phyloP scores from a whole-genome alignment of 2,888 invertebrate genomes.

The Micoletzkya japonica region DNA sequence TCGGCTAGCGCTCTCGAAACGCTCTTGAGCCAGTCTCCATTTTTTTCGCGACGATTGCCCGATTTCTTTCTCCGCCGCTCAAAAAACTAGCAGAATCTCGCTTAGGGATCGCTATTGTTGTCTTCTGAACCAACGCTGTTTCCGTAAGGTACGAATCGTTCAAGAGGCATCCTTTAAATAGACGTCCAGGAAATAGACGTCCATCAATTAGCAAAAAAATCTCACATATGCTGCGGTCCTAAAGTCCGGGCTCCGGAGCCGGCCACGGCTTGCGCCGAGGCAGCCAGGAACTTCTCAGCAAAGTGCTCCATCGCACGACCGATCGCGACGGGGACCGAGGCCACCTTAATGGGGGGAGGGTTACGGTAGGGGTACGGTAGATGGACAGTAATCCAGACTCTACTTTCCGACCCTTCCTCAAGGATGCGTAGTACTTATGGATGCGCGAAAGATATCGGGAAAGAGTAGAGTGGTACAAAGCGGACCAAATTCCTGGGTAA shows the following conservation, averaged over 20 bases:
- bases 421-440: not conserved
- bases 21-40: too few relatives aligned
- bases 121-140: too few relatives aligned
- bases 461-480: not conserved
- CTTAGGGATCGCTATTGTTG: too few relatives aligned
- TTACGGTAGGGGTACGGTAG: not conserved
- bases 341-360: conserved; percentile 68
- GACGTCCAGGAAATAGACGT: too few relatives aligned
- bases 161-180: too few relatives aligned
- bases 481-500: not conserved
- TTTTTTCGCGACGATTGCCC: too few relatives aligned
- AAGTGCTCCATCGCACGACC: conserved; percentile 63
- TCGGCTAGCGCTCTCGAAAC: too few relatives aligned
- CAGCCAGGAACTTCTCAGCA: conserved; percentile 56
- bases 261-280: conserved; percentile 38
- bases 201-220: conserved; percentile 13
- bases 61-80: too few relatives aligned
- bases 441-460: not conserved
- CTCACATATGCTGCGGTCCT: conserved; percentile 58
- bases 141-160: too few relatives aligned
- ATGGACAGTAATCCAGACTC: not conserved
- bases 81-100: too few relatives aligned
- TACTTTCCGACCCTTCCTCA: not conserved
- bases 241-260: conserved; percentile 49
- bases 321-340: conserved; percentile 96